Percentiles rank a stretch among this genome's conserved stretches.
phyloP scores from a whole-genome alignment of 1,140 invertebrate genomes.

The Ceratoteleas bidentatus region DNA sequence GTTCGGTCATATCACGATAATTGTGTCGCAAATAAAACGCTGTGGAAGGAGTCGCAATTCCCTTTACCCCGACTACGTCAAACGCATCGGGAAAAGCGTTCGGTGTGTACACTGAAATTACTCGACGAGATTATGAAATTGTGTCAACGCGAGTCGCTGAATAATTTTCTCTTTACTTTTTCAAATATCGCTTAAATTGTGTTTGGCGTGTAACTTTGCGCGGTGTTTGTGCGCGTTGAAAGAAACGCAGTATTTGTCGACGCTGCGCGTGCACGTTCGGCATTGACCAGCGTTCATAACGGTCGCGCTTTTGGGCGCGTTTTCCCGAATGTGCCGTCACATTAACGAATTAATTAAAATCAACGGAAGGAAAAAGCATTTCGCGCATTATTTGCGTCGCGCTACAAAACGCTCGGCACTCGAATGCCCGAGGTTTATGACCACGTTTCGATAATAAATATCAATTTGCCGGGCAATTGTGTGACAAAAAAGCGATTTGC shows the following conservation, averaged over 20 bases:
- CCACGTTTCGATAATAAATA: conserved; percentile 22
- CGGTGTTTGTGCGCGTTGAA: conserved; percentile 9
- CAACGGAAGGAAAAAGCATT: conserved; percentile 8
- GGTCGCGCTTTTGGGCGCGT: not conserved
- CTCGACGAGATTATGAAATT: conserved; percentile 25
- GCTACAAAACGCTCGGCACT: not conserved
- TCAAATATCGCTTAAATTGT: conserved; percentile 21
- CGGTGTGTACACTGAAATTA: conserved; percentile 7
- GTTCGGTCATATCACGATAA: too few species aligned
- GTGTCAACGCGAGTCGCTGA: conserved; percentile 9
- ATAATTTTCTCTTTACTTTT: conserved; percentile 22
- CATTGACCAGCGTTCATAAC: conserved; percentile 11
- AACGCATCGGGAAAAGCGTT: conserved; percentile 11
- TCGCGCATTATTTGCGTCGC: conserved; percentile 16
- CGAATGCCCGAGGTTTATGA: conserved; percentile 15
- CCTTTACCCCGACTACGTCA: conserved; percentile 9
- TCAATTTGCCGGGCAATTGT: conserved; percentile 20
- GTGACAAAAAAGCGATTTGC: conserved; percentile 13
- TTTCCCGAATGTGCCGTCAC: not conserved
- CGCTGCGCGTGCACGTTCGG: conserved; percentile 12
- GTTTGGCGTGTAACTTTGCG: conserved; percentile 20
- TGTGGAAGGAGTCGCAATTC: conserved; percentile 9
- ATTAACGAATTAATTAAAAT: conserved; percentile 33
- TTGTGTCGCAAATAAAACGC: conserved; percentile 1
- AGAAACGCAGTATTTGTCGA: conserved; percentile 13